phyloP scores from a whole-genome alignment of 2,888 invertebrate genomes.

The Sarcophaga carnaria region DNA sequence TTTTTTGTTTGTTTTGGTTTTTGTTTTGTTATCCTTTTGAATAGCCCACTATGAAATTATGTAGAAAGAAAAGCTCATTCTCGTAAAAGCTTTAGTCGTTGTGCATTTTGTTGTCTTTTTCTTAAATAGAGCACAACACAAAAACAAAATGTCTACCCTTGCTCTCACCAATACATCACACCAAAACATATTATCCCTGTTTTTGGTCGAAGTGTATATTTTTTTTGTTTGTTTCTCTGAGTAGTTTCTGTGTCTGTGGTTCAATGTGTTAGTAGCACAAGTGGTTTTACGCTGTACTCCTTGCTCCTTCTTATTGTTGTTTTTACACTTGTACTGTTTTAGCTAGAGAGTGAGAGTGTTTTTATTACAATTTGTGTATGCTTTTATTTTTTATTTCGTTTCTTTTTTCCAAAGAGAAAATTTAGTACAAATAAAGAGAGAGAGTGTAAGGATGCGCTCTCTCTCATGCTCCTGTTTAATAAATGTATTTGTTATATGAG shows the following conservation, averaged over 20 bases:
- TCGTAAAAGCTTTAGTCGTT: slow-evolving; percentile 58
- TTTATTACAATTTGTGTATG: slow-evolving; percentile 15
- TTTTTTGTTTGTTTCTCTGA: slow-evolving; percentile 6
- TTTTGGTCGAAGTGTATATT: slow-evolving; percentile 2
- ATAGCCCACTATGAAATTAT: not conserved
- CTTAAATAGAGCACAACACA: slow-evolving; percentile 50
- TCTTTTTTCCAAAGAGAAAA: not conserved
- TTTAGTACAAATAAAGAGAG: not conserved
- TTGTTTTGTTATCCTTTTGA: slow-evolving; percentile 44
- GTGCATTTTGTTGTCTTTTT: slow-evolving; percentile 36
- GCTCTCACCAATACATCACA: slow-evolving; percentile 15
- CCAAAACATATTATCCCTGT: slow-evolving; percentile 57
- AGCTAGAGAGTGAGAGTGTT: slow-evolving; percentile 59
- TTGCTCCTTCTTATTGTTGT: slow-evolving; percentile 18
- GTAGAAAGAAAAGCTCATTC: slow-evolving; percentile 51
- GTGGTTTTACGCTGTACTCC: slow-evolving; percentile 57
- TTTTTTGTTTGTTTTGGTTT: not conserved
- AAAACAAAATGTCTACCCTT: slow-evolving; percentile 18
- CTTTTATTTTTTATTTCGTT: not conserved
- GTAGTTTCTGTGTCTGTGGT: slow-evolving; percentile 65
- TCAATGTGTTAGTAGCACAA: slow-evolving; percentile 70
- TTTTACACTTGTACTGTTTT: slow-evolving; percentile 59
- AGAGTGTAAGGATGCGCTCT: slow-evolving; percentile 10
- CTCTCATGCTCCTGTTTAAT: not conserved
- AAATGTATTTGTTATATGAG: not conserved